phyloP scores from a whole-genome alignment of 2,888 invertebrate species.

The Calephelis perditalis region DNA sequence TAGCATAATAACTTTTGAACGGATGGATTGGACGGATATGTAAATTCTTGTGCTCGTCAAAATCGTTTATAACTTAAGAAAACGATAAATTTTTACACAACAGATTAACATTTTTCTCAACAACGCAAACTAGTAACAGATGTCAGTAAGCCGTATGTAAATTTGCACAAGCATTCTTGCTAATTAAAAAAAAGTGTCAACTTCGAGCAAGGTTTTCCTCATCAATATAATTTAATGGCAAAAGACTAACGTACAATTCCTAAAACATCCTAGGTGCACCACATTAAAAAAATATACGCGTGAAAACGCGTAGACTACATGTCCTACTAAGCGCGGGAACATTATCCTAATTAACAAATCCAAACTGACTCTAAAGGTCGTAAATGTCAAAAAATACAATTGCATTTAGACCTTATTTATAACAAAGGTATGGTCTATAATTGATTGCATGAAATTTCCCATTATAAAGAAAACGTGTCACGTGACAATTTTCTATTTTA shows the following conservation, averaged over 20 bases:
- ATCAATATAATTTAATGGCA: background rate
- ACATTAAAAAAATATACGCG: constrained; percentile 26
- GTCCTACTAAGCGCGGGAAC: constrained; percentile 30
- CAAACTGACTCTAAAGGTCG: constrained; percentile 14
- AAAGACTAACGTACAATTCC: constrained; percentile 13
- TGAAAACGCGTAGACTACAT: constrained; percentile 24
- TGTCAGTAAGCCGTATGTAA: no score
- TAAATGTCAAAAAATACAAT: constrained; percentile 6
- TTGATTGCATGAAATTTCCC: constrained; percentile 1
- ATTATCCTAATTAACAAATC: constrained; percentile 31
- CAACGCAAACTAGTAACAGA: no score
- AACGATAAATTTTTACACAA: no score
- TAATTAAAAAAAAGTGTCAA: no score
- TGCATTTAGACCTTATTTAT: constrained; percentile 16
- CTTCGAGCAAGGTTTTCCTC: no score
- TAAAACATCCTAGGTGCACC: constrained; percentile 17
- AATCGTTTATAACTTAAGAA: no score
- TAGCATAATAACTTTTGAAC: no score
- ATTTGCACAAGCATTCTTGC: no score
- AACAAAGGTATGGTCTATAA: constrained; percentile 1
- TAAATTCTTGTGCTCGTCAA: no score
- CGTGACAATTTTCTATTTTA: constrained; percentile 14
- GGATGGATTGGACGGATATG: no score
- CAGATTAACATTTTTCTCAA: no score
- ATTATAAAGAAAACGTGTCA: constrained; percentile 2